Conservation (phyloP, 2,113 vertebrate genomes). For the Egretta garzetta region DNA sequence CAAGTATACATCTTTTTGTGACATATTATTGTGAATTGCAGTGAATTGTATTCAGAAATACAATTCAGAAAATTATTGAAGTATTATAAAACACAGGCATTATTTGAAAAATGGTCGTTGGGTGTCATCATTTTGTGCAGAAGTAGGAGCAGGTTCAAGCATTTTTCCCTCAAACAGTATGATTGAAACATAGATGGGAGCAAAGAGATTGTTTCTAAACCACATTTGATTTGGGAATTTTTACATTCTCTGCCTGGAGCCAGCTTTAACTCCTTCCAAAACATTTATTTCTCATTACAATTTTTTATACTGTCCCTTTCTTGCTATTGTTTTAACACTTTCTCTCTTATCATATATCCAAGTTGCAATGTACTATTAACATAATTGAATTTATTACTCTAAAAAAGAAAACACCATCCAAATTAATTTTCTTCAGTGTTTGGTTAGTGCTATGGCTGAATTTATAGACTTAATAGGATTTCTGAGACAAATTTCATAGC, state of each 20-base stretch:
- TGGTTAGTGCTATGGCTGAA: not conserved
- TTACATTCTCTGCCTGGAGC: not conserved
- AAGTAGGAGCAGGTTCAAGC: not conserved
- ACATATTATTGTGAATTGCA: not conserved
- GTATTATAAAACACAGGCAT: not conserved
- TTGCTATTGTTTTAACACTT: not conserved
- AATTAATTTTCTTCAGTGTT: not conserved
- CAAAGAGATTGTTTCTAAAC: not conserved
- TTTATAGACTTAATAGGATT: not conserved
- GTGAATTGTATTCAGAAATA: not conserved
- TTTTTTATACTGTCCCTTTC: not conserved
- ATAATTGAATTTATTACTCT: not conserved
- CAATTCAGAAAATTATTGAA: not conserved
- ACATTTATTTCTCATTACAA: not conserved
- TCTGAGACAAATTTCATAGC: not conserved
- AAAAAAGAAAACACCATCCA: not conserved
- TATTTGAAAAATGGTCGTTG: not conserved
- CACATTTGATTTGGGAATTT: not conserved
- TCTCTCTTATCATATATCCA: not conserved
- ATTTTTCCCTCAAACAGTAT: not conserved
- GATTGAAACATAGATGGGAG: not conserved
- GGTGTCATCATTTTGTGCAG: not conserved
- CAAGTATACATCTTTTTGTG: not conserved
- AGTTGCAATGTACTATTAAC: not conserved
- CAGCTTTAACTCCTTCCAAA: not conserved